Conservation (phyloP, 2,888 invertebrate species). For the Morpho helenor region DNA sequence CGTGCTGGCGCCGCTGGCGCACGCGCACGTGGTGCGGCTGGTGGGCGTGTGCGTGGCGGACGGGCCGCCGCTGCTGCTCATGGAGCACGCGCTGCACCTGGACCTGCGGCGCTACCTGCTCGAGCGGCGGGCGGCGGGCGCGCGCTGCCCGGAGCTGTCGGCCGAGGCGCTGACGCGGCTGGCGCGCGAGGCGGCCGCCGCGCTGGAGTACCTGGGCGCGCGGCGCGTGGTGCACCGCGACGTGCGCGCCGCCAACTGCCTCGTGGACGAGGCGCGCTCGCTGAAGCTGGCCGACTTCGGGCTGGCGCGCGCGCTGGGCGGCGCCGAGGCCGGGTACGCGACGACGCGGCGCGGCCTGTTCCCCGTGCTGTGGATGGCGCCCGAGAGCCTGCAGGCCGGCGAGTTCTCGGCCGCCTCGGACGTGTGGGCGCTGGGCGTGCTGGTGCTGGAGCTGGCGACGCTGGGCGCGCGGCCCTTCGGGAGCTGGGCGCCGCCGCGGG, state of each 20-base stretch:
- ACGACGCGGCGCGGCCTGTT: constrained; percentile 90
- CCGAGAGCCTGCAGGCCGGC: constrained; percentile 89
- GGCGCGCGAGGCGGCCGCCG: constrained; percentile 78
- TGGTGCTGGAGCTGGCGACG: constrained; percentile 90
- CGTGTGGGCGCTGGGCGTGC: constrained; percentile 92
- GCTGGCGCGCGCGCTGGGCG: constrained; percentile 81
- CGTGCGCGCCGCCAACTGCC: constrained; percentile 87
- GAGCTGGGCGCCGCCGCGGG: constrained; percentile 86
- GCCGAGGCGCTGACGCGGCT: constrained; percentile 46
- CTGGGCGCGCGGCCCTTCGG: constrained; percentile 93
- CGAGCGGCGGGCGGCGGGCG: constrained; percentile 72
- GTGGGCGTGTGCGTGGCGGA: constrained; percentile 88
- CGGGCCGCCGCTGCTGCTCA: constrained; percentile 89
- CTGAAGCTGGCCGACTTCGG: constrained; percentile 92
- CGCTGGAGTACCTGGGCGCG: constrained; percentile 87
- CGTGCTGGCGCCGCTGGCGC: constrained; percentile 91
- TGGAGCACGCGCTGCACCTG: constrained; percentile 95
- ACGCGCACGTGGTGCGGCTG: constrained; percentile 90
- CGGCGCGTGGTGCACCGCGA: constrained; percentile 92
- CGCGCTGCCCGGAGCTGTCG: constrained; percentile 69
- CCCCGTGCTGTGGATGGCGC: constrained; percentile 95
- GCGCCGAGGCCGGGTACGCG: constrained; percentile 84
- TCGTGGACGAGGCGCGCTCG: constrained; percentile 84
- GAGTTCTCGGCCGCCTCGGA: constrained; percentile 91
- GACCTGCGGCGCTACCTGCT: constrained; percentile 90